A percentile compares a stretch with the other conserved stretches of the same genome.
Conservation (phyloP, 1,140 invertebrate genomes). For the Paraescarpia echinospica region DNA sequence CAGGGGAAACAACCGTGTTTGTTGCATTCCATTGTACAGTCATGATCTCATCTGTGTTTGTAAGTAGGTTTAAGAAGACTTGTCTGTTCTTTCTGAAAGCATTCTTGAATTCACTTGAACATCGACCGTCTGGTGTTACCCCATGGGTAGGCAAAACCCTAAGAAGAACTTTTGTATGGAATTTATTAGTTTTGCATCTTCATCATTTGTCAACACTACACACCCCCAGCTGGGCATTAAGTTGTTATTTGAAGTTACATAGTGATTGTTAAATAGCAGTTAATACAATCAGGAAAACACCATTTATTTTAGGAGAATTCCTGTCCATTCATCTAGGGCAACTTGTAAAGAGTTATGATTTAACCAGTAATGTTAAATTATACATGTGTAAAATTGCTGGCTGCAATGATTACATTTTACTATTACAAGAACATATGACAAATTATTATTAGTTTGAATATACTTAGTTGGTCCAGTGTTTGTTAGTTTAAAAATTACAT, state of each 20-base stretch:
- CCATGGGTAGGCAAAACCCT: not conserved
- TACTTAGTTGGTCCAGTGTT: not conserved
- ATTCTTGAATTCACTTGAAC: not conserved
- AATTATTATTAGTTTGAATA: not conserved
- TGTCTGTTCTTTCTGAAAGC: not conserved
- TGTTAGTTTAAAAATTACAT: not conserved
- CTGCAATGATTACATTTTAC: not conserved
- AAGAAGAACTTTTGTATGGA: not conserved
- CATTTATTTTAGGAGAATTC: not conserved
- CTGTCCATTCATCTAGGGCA: not conserved
- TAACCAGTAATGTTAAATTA: not conserved
- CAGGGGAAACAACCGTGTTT: not conserved
- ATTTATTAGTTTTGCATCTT: not conserved
- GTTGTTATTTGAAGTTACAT: not conserved
- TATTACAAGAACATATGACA: not conserved
- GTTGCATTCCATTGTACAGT: not conserved
- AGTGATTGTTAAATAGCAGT: not conserved
- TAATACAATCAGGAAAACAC: not conserved
- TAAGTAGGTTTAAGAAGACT: not conserved
- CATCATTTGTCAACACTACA: not conserved
- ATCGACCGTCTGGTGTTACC: not conserved
- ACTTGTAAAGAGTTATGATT: not conserved
- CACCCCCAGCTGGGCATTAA: not conserved
- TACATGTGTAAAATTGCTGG: not conserved
- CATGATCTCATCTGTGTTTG: not conserved